Evolutionary conservation across 2,888 invertebrate genomes (phyloP), one percentile per base, ranked within the genome.

Genomic region (Parthenolecanium corni): DNA sequence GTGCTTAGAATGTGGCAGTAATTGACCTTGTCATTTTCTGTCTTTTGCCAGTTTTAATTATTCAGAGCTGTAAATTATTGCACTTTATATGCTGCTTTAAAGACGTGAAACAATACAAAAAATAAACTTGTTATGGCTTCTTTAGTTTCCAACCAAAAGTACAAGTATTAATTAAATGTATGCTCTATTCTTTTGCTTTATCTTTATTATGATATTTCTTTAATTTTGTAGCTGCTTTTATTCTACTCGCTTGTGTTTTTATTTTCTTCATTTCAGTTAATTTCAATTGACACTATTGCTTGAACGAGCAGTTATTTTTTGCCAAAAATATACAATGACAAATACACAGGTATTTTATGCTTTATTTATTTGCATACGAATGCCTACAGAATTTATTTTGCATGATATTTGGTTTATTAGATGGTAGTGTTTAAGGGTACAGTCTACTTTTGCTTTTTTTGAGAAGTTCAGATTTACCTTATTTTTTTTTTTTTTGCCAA

Each of bases 321-420:
- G 20, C 47, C 14, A 49, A 58, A 49, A 49, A 49, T 49, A 38
- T 18, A 47, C 47, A 47, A 80, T 80, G 80, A 80, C 80, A 71
- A 80, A 80, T 76, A 78, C 80, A 71, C 80, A 80, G 80, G 80
- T 80, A 78, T 40, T 31, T 46, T 31, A 25, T 63, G 16, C 20
- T 52, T 52, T 2, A 49, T 49, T 49, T 49, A 18, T 36, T 58
- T 52, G 31, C 31, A 31, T 9, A 9, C 31, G 31, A 31, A 31
- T 31, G 9, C n/a, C n/a, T n/a, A n/a, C n/a, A n/a, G n/a, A 16
- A 4, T 18, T 44, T n/a, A 18, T 44, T 44, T 44, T 44, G 16
- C 14, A 44, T 44, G 4, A 31, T 36, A 23, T 36, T 25, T 12
- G n/a, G n/a, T n/a, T n/a, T n/a, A n/a, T n/a, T n/a, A n/a, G n/a